These are phyloP conservation scores for Camarhynchus parvulus DNA, from an alignment of 2,113 vertebrate species.

Conservation along the genomic window DNA sequence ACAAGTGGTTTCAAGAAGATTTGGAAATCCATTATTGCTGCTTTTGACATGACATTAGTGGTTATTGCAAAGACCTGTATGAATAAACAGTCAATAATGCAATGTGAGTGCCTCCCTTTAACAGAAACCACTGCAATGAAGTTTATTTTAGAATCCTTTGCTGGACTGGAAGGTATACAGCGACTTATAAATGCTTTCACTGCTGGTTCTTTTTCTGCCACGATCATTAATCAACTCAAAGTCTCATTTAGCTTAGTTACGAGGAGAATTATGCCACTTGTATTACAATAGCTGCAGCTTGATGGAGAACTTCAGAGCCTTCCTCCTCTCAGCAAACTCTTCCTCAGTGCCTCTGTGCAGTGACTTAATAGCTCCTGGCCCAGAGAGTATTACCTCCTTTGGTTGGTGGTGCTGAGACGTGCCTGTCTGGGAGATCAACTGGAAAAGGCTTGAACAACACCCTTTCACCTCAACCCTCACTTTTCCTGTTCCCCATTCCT, in stretches of 20 bases:
- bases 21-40: background rate
- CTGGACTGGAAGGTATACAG: background rate
- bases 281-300: background rate
- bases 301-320: background rate
- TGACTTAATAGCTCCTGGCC: background rate
- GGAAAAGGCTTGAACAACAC: background rate
- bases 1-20: background rate
- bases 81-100: constrained; percentile 11
- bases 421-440: background rate
- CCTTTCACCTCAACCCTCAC: background rate
- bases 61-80: background rate
- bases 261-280: background rate
- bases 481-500: background rate
- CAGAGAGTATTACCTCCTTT: background rate
- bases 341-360: background rate
- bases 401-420: background rate
- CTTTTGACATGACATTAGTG: background rate
- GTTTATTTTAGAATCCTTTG: background rate
- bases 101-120: background rate
- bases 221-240: background rate
- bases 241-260: background rate
- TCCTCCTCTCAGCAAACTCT: background rate
- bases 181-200: background rate
- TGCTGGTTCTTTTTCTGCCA: background rate
- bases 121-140: background rate